These are phyloP conservation scores for Oreotragus oreotragus DNA, from an alignment of 2,113 vertebrate genomes.

Conservation along the genomic window DNA sequence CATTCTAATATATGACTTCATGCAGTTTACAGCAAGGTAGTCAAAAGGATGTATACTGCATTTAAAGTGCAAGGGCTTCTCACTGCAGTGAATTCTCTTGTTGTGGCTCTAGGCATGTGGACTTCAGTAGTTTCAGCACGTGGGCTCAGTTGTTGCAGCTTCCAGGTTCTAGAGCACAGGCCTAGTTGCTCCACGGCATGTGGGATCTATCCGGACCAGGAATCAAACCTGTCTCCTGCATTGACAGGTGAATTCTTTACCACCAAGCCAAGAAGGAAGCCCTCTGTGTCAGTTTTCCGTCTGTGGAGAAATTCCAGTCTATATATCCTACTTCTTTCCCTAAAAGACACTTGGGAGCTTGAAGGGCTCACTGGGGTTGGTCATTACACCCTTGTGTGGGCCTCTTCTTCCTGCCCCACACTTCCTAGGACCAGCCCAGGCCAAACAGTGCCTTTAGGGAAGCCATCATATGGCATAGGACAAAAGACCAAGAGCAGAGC, in stretches of 20 bases:
- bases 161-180: not conserved
- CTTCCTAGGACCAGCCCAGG: not conserved
- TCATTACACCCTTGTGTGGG: no score
- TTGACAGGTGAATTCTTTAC: not conserved
- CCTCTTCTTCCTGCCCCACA: not conserved
- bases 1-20: not conserved
- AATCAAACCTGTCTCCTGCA: not conserved
- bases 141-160: not conserved
- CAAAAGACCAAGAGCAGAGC: not conserved
- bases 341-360: not conserved
- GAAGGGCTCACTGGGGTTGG: not conserved
- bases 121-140: not conserved
- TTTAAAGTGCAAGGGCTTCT: not conserved
- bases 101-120: not conserved
- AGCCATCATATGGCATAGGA: no score
- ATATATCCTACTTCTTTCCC: not conserved
- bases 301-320: not conserved
- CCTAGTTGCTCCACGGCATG: not conserved
- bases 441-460: not conserved
- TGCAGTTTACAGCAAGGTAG: accelerated
- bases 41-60: not conserved
- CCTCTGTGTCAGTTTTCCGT: not conserved
- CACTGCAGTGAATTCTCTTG: not conserved
- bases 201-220: not conserved
- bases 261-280: not conserved